Conservation (phyloP, 2,797 vertebrate species). For the Microctenopoma lineatum region DNA sequence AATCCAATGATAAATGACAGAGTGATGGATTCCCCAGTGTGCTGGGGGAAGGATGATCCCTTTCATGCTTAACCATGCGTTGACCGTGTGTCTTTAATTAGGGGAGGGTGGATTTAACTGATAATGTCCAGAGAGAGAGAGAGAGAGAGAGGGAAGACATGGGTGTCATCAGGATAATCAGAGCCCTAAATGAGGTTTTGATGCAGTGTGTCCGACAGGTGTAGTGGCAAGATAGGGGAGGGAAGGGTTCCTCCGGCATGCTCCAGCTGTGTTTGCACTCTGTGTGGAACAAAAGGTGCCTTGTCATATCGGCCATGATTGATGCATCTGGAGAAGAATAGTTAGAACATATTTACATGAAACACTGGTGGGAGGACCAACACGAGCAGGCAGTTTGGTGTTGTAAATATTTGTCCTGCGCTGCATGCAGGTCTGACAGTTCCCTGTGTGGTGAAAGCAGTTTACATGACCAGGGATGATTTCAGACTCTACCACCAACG, state of each 20-base stretch:
- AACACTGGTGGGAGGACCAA: conserved; percentile 63
- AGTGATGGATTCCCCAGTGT: conserved; percentile 49
- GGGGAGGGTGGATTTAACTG: conserved; percentile 65
- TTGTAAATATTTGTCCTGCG: conserved; percentile 65
- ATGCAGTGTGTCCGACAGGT: conserved; percentile 84
- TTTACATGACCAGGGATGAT: conserved; percentile 60
- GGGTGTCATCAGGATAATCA: conserved; percentile 82
- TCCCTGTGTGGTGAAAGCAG: conserved; percentile 54
- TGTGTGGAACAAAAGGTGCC: conserved; percentile 81
- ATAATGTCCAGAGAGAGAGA: conserved; percentile 66
- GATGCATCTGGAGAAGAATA: conserved; percentile 79
- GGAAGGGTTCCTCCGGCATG: conserved; percentile 68
- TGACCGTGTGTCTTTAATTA: conserved; percentile 79
- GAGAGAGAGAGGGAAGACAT: conserved; percentile 45
- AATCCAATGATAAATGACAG: conserved; percentile 63
- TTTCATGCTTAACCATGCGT: conserved; percentile 76
- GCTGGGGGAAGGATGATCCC: conserved; percentile 21
- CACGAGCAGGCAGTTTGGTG: conserved; percentile 42
- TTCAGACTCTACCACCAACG: conserved; percentile 37
- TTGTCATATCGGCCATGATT: conserved; percentile 83
- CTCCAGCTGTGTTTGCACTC: conserved; percentile 86
- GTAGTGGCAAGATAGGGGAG: conserved; percentile 82
- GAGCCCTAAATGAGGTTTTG: conserved; percentile 79
- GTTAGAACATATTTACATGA: conserved; percentile 84
- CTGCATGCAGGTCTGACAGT: conserved; percentile 33